These are phyloP conservation scores for Drosophila azteca DNA, from an alignment of 1,140 invertebrate genomes.

Conservation along the genomic window DNA sequence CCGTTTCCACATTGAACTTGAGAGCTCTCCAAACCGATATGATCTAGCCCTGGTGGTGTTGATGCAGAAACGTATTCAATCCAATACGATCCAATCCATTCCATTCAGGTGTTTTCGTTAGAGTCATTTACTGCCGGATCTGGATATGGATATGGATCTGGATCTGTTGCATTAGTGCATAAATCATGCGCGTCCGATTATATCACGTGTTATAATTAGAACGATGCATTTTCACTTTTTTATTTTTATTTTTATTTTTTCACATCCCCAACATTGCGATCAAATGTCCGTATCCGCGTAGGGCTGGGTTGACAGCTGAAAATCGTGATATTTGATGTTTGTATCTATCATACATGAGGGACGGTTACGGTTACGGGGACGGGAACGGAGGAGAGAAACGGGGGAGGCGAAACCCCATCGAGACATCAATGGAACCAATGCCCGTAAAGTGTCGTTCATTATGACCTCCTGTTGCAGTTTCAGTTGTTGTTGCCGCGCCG, in stretches of 20 bases:
- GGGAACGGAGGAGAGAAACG: too few species aligned
- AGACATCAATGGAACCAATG: slow-evolving; percentile 52
- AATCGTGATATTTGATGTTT: slow-evolving; percentile 79
- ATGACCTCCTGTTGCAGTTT: slow-evolving; percentile 45
- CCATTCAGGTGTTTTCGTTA: slow-evolving; percentile 35
- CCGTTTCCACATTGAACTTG: slow-evolving; percentile 73
- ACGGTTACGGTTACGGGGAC: not conserved
- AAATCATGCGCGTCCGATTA: slow-evolving; percentile 68
- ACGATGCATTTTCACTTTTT: slow-evolving; percentile 75
- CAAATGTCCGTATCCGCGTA: slow-evolving; percentile 21
- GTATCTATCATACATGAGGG: slow-evolving; percentile 51
- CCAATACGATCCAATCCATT: slow-evolving; percentile 4
- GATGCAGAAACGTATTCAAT: slow-evolving; percentile 27
- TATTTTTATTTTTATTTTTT: slow-evolving; percentile 71
- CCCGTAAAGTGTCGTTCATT: slow-evolving; percentile 74
- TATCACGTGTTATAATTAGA: slow-evolving; percentile 78
- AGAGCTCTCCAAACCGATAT: slow-evolving; percentile 44
- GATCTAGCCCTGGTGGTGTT: slow-evolving; percentile 1
- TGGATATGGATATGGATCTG: slow-evolving; percentile 29
- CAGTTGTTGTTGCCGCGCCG: slow-evolving; percentile 3
- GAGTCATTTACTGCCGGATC: slow-evolving; percentile 5
- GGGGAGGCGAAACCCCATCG: slow-evolving; percentile 38
- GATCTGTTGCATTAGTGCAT: slow-evolving; percentile 59
- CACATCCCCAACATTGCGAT: slow-evolving; percentile 23
- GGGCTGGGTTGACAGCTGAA: slow-evolving; percentile 56